Conservation (phyloP, 2,113 vertebrate genomes). For the Syngnathus scovelli region DNA sequence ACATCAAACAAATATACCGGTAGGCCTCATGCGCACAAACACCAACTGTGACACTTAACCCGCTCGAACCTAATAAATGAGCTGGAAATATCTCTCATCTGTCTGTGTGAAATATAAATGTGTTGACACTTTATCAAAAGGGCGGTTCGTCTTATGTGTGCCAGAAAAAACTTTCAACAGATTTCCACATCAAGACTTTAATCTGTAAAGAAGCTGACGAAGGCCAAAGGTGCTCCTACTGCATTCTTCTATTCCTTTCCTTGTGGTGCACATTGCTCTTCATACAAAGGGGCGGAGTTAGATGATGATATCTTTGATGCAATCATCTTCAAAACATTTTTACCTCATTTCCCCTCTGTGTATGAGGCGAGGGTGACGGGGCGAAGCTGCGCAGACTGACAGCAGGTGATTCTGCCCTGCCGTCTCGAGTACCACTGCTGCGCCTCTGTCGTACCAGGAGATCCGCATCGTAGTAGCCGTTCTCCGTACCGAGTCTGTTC, state of each 20-base stretch:
- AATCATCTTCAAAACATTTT: not conserved
- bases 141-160: conserved; percentile 11
- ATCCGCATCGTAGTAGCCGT: conserved; percentile 61
- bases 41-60: conserved; percentile 35
- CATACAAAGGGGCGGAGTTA: not conserved
- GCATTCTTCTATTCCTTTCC: not conserved
- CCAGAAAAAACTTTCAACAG: conserved; percentile 23
- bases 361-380: conserved; percentile 60
- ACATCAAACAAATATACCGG: not conserved
- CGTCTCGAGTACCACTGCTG: conserved; percentile 55
- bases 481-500: conserved; percentile 61
- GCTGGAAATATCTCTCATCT: conserved; percentile 47
- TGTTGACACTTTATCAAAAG: conserved; percentile 21
- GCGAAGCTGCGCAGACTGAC: conserved; percentile 51
- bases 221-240: conserved; percentile 15
- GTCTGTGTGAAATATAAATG: conserved; percentile 4
- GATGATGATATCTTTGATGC: not conserved
- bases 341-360: conserved; percentile 62
- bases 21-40: conserved; percentile 13
- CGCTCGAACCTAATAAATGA: conserved; percentile 54
- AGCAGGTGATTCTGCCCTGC: conserved; percentile 51
- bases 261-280: too few relatives aligned
- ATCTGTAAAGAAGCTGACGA: conserved; percentile 16
- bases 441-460: conserved; percentile 62
- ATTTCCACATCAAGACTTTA: conserved; percentile 23